Evolutionary conservation across 2,113 vertebrate genomes (phyloP), one percentile per base, ranked within the genome.

Genomic region (Perca fluviatilis): DNA sequence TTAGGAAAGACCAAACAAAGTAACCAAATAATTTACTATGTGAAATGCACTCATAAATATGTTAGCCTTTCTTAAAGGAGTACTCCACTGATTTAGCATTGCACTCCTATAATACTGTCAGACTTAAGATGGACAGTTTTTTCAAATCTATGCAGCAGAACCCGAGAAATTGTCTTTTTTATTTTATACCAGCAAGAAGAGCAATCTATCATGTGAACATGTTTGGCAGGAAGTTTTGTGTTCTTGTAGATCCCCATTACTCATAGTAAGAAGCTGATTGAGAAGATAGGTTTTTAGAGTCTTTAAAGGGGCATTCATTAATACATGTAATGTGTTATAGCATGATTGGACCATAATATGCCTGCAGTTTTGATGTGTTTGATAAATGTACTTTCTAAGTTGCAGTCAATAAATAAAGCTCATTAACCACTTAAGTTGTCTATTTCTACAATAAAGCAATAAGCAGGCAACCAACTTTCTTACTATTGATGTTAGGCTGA

Each of bases 401-500:
- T n/a, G n/a, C n/a, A n/a, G n/a, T n/a, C n/a, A n/a, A n/a, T n/a
- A n/a, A n/a, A n/a, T n/a, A n/a, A n/a, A n/a, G n/a, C n/a, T n/a
- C n/a, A n/a, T n/a, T n/a, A n/a, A n/a, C n/a, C n/a, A n/a, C 25
- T 85, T 76, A 5, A 5, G 27, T 77, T 80, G 79, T 49, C 7
- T 33, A 62, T 69, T 70, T 56, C 27, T 56, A 51, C 47, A 82
- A 47, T 43, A 78, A 72, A 49, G 65, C 77, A 67, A 51, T 40
- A 30, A 73, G 61, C 71, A 58, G 47, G 40, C 36, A 43, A 51
- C 36, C 47, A 47, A 47, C 30, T 43, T 40, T 46, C 69, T 56
- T 11, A 25, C 15, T 51, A 75, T 71, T 78, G 86, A 73, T 83
- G 69, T 23, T 7, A 27, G 33, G 77, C 77, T 23, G 51, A 74